Conservation (phyloP, 1,140 invertebrate genomes). For the Drosophila malerkotliana region DNA sequence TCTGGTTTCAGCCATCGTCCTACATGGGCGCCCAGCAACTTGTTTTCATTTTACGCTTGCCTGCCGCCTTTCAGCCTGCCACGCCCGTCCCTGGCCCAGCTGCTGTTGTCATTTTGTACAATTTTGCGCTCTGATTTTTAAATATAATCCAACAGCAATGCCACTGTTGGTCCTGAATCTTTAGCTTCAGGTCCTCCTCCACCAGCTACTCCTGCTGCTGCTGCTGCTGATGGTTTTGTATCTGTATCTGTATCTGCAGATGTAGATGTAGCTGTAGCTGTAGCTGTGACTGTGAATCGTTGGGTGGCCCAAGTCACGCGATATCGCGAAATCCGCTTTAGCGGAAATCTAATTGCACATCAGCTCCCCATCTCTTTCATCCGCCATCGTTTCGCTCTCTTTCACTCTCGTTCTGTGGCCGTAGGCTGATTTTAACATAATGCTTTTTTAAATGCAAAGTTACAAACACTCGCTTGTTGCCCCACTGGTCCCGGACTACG, state of each 20-base stretch:
- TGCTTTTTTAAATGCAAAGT: constrained; percentile 83
- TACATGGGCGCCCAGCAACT: constrained; percentile 75
- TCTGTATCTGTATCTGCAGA: constrained; percentile 19
- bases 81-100: constrained; percentile 13
- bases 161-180: constrained; percentile 29
- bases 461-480: constrained; percentile 71
- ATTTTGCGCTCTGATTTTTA: constrained; percentile 82
- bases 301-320: constrained; percentile 70
- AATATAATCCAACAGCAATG: constrained; percentile 73
- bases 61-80: constrained; percentile 66
- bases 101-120: constrained; percentile 79
- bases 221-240: constrained; percentile 1
- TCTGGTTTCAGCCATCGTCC: constrained; percentile 72
- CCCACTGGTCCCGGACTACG: constrained; percentile 24
- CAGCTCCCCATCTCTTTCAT: constrained; percentile 45
- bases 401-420: constrained; percentile 40
- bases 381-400: constrained; percentile 1
- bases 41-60: constrained; percentile 81
- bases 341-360: constrained; percentile 82
- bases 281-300: constrained; percentile 51
- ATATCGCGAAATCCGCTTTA: constrained; percentile 82
- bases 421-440: constrained; percentile 81
- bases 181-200: constrained; percentile 2
- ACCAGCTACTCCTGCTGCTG: background rate
- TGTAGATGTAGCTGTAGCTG: constrained; percentile 7